A percentile compares a stretch with the other conserved stretches of the same genome.
phyloP scores from a whole-genome alignment of 2,797 vertebrate species.

The Urosaurus nigricauda region DNA sequence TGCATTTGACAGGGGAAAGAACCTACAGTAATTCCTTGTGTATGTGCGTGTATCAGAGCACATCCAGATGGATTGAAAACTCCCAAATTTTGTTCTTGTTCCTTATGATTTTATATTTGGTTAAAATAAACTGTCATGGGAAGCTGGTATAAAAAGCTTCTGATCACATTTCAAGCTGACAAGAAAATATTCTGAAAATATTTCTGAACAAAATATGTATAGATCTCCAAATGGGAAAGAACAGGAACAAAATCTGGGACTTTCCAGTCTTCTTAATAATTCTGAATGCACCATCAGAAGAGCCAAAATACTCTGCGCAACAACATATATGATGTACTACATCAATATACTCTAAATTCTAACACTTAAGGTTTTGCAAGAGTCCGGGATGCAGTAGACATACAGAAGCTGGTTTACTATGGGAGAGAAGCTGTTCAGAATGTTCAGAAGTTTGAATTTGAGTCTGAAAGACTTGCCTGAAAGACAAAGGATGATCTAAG shows the following conservation, averaged over 20 bases:
- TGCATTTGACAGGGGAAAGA: not conserved
- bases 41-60: too few relatives aligned
- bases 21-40: not conserved
- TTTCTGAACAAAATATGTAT: too few relatives aligned
- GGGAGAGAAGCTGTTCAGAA: not conserved
- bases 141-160: too few relatives aligned
- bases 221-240: too few relatives aligned
- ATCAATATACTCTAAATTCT: not conserved
- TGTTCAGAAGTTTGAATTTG: not conserved
- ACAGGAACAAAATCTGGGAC: too few relatives aligned
- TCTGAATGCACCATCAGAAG: not conserved
- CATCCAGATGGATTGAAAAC: not conserved
- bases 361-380: not conserved
- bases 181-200: too few relatives aligned
- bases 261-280: too few relatives aligned
- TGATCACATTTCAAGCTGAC: too few relatives aligned
- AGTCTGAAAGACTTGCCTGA: not conserved
- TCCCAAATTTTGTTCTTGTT: not conserved
- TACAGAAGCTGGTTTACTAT: not conserved
- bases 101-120: not conserved
- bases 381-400: too few relatives aligned
- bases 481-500: not conserved
- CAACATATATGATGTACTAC: not conserved
- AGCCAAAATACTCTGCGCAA: not conserved
- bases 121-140: too few relatives aligned